Evolutionary conservation across 2,888 invertebrate genomes (phyloP).

Genomic region (Caenorhabditis drosophilae): DNA sequence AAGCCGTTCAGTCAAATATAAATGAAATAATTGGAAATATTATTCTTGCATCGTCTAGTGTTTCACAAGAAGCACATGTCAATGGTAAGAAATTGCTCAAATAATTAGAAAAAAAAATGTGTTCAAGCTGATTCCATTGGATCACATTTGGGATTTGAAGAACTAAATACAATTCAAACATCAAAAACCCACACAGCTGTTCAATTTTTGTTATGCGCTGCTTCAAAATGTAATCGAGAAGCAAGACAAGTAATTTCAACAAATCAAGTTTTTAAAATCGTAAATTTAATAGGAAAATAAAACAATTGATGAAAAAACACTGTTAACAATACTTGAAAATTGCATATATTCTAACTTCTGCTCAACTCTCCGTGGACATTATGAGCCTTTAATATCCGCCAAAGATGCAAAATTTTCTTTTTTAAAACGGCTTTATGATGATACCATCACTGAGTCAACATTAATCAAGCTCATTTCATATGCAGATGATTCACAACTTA

Average conservation of each 20-base stretch:
- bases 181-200: constrained; percentile 3
- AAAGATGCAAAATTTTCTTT: neutral
- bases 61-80: neutral
- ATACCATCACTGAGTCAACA: constrained; percentile 10
- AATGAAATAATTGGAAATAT: constrained; percentile 1
- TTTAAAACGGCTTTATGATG: constrained; percentile 9
- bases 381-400: constrained; percentile 3
- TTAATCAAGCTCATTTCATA: constrained; percentile 4
- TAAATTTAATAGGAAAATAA: neutral
- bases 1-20: constrained; percentile 2
- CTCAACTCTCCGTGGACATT: neutral
- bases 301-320: neutral
- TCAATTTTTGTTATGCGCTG: neutral
- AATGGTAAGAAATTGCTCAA: neutral
- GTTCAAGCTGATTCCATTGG: constrained; percentile 14
- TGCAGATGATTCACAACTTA: neutral
- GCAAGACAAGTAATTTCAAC: neutral
- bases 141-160: constrained; percentile 8
- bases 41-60: neutral
- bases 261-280: neutral
- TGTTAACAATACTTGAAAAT: neutral
- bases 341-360: neutral
- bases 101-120: neutral
- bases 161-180: constrained; percentile 9
- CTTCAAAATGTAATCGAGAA: constrained; percentile 1